Conservation (phyloP, 2,888 invertebrate species). For the Dolichopus griseipennis region DNA sequence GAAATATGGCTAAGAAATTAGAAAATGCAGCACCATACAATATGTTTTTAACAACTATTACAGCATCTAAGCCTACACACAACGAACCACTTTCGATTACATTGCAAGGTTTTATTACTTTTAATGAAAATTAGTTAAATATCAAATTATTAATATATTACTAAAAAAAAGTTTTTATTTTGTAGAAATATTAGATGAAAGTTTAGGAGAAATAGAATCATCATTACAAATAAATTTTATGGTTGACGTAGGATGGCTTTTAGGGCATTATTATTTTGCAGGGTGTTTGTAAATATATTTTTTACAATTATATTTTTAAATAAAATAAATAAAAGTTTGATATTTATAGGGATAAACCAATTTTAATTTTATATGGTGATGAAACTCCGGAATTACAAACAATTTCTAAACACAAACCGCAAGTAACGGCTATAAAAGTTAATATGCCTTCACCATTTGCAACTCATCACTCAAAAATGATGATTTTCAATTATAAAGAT, state of each 20-base stretch:
- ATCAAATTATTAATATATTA: neutral
- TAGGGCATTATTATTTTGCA: slow-evolving; percentile 73
- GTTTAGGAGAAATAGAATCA: slow-evolving; percentile 63
- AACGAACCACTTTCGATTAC: slow-evolving; percentile 58
- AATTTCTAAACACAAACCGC: slow-evolving; percentile 51
- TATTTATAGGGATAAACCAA: slow-evolving; percentile 51
- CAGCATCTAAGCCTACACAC: slow-evolving; percentile 54
- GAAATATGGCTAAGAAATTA: slow-evolving; percentile 58
- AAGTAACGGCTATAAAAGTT: slow-evolving; percentile 58
- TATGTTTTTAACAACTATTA: slow-evolving; percentile 66
- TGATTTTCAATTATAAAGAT: slow-evolving; percentile 74
- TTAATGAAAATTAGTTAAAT: neutral
- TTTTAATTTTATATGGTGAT: slow-evolving; percentile 70
- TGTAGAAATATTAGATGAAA: slow-evolving; percentile 66
- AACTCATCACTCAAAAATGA: slow-evolving; percentile 87
- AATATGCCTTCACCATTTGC: slow-evolving; percentile 71
- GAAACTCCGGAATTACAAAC: slow-evolving; percentile 54
- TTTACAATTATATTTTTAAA: slow-evolving; percentile 3
- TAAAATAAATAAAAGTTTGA: slow-evolving; percentile 1
- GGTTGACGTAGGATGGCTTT: slow-evolving; percentile 82
- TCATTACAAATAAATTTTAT: slow-evolving; percentile 88
- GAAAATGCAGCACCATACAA: slow-evolving; percentile 61
- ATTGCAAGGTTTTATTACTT: slow-evolving; percentile 49
- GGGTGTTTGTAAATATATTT: slow-evolving; percentile 53
- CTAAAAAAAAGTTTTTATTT: slow-evolving; percentile 27